Conservation (phyloP, 92 coral and sea anemone species). For the Pocillopora grandis region DNA sequence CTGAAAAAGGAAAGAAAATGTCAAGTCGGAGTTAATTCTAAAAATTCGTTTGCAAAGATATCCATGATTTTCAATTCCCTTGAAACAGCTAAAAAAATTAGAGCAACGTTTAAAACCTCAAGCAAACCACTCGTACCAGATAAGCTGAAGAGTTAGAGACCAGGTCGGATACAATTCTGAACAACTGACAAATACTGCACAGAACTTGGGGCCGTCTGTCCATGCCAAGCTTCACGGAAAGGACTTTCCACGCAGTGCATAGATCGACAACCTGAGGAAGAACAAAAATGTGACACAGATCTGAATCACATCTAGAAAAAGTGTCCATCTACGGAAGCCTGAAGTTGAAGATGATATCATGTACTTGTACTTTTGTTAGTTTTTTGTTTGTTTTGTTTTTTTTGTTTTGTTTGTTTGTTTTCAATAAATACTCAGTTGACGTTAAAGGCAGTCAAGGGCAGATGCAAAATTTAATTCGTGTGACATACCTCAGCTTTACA, state of each 20-base stretch:
- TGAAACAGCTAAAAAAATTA: too few relatives aligned
- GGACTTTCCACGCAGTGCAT: conserved; percentile 84
- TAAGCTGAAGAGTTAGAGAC: conserved; percentile 67
- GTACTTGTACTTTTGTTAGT: too few relatives aligned
- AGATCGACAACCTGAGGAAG: conserved; percentile 81
- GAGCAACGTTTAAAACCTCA: background rate
- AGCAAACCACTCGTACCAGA: conserved; percentile 52
- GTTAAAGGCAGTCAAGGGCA: background rate
- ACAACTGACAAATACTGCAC: conserved; percentile 75
- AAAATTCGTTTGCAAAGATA: background rate
- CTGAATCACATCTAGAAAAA: too few relatives aligned
- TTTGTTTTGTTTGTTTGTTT: background rate
- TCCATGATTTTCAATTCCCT: background rate
- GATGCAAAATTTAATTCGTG: background rate
- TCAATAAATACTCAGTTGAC: background rate
- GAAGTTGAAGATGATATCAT: too few relatives aligned
- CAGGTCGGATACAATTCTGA: conserved; percentile 73
- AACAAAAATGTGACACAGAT: background rate
- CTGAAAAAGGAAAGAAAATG: conserved; percentile 31
- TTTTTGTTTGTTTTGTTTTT: background rate
- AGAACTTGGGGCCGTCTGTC: conserved; percentile 82
- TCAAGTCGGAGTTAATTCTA: background rate
- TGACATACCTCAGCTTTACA: conserved; percentile 79
- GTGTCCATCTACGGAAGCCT: too few relatives aligned
- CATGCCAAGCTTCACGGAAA: conserved; percentile 63